Percentiles rank a stretch among this genome's conserved stretches.
These are phyloP conservation scores for Sterrhoptilus dennistouni DNA, from an alignment of 2,113 vertebrate species.

Conservation along the genomic window DNA sequence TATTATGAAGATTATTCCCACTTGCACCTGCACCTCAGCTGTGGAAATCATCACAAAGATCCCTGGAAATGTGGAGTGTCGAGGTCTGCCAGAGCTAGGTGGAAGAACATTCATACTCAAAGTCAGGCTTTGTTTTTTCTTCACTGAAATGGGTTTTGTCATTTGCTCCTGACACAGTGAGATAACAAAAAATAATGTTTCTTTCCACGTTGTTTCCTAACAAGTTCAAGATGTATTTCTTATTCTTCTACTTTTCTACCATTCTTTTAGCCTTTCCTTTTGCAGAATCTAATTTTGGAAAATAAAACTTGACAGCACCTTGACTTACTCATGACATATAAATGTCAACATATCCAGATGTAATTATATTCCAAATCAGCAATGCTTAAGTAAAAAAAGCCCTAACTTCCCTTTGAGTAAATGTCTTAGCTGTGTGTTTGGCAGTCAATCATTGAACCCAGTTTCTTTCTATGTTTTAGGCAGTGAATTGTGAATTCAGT, in stretches of 20 bases:
- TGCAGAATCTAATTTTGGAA: neutral
- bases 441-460: neutral
- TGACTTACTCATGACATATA: neutral
- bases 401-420: neutral
- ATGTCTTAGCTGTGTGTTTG: neutral
- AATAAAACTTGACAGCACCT: neutral
- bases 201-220: neutral
- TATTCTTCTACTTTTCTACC: neutral
- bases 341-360: neutral
- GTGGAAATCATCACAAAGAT: neutral
- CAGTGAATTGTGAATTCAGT: neutral
- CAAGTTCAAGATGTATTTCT: neutral
- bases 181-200: neutral
- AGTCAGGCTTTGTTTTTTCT: neutral
- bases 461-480: neutral
- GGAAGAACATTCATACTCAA: neutral
- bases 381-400: neutral
- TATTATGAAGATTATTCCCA: neutral
- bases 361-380: neutral
- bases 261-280: neutral
- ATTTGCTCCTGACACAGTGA: neutral
- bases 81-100: neutral
- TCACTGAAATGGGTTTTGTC: neutral
- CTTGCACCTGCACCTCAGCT: neutral
- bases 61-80: neutral